Percentiles rank a stretch among this genome's conserved stretches.
Conservation (phyloP, 2,113 vertebrate genomes). For the Ellobius talpinus region DNA sequence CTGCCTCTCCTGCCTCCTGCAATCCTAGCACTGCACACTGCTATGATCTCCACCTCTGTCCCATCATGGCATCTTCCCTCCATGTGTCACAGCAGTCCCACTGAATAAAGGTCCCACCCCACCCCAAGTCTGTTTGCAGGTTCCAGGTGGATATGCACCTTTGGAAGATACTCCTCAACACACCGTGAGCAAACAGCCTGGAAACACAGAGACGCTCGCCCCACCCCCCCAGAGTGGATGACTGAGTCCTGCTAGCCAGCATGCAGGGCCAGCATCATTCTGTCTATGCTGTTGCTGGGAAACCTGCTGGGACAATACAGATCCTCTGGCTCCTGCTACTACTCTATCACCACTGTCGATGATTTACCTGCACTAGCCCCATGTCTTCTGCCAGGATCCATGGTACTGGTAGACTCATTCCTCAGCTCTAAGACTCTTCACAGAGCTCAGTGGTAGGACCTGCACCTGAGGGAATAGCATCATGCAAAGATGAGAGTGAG, state of each 20-base stretch:
- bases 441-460: not conserved
- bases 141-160: not conserved
- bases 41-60: not conserved
- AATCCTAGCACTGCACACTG: not conserved
- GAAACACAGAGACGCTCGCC: not conserved
- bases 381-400: not conserved
- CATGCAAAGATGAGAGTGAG: not conserved
- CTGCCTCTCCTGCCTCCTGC: not conserved
- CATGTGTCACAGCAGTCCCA: not conserved
- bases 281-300: not conserved
- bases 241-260: not conserved
- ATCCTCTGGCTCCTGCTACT: not conserved
- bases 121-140: not conserved
- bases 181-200: not conserved
- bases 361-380: not conserved
- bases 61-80: not conserved
- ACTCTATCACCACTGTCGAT: not conserved
- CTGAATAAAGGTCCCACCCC: not conserved
- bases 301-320: not conserved
- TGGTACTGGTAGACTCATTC: not conserved
- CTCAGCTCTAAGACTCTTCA: not conserved
- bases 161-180: not conserved
- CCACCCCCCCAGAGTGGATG: not conserved
- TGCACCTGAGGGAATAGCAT: not conserved
- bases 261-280: not conserved